Percentiles rank a stretch among this genome's conserved stretches.
phyloP scores from a whole-genome alignment of 2,113 vertebrate genomes.

The Zosterops japonicus region DNA sequence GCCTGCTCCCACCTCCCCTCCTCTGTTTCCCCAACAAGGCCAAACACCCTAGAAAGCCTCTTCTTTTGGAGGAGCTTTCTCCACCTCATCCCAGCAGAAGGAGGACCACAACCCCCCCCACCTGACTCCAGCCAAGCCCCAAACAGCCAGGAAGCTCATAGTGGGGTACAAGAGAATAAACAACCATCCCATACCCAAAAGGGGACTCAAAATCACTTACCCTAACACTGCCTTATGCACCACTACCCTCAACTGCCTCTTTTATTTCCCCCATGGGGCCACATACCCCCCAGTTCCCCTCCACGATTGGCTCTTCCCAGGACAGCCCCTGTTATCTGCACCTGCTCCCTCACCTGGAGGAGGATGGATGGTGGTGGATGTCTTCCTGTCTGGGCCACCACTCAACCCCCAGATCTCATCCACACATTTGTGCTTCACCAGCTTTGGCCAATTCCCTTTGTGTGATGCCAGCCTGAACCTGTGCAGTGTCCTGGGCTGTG shows the following conservation, averaged over 20 bases:
- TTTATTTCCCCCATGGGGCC: conserved; percentile 20
- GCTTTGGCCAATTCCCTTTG: background rate
- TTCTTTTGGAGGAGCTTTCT: rapidly evolving
- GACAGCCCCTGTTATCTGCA: background rate
- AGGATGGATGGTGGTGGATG: background rate
- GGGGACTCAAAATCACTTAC: rapidly evolving
- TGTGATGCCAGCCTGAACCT: background rate
- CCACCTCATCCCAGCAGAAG: background rate
- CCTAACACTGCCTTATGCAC: rapidly evolving
- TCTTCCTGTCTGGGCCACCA: background rate
- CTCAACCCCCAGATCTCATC: background rate
- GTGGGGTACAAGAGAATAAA: rapidly evolving
- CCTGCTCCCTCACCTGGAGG: background rate
- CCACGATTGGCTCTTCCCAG: background rate
- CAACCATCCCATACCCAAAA: rapidly evolving
- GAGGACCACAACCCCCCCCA: rapidly evolving
- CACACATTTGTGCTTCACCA: background rate
- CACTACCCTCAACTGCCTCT: rapidly evolving
- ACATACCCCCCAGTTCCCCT: rapidly evolving
- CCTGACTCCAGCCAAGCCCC: background rate
- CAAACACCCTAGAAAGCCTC: background rate
- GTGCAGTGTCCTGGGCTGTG: rapidly evolving
- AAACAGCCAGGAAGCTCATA: rapidly evolving
- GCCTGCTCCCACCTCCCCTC: background rate
- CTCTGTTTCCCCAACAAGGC: rapidly evolving